phyloP scores from a whole-genome alignment of 2,888 invertebrate genomes.

The Spicauda simplicius region DNA sequence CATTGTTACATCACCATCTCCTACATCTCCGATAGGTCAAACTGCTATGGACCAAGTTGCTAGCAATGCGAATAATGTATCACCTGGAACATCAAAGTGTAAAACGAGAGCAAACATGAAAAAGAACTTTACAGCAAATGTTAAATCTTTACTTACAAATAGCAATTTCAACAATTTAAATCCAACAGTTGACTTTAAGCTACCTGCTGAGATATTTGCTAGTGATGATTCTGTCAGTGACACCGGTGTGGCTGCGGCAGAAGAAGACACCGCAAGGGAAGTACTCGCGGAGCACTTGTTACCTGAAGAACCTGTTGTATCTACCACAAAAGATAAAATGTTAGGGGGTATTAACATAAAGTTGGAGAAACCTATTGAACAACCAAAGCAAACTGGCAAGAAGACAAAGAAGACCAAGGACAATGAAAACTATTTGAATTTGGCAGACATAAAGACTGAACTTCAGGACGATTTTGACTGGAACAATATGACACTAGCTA shows the following conservation, averaged over 20 bases:
- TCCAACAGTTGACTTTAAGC: constrained; percentile 71
- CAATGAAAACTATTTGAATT: constrained; percentile 52
- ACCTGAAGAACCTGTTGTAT: constrained; percentile 48
- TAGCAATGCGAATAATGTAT: constrained; percentile 48
- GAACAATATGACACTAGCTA: constrained; percentile 79
- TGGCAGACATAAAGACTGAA: constrained; percentile 79
- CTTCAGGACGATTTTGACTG: constrained; percentile 78
- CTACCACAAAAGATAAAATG: constrained; percentile 68
- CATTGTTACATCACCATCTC: constrained; percentile 61
- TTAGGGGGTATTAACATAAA: constrained; percentile 77
- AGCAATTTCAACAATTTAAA: constrained; percentile 66
- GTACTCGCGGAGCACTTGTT: constrained; percentile 58
- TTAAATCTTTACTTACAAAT: constrained; percentile 55
- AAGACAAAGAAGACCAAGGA: constrained; percentile 63
- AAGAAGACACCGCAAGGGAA: constrained; percentile 59
- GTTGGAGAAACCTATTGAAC: constrained; percentile 60
- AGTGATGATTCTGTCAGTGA: constrained; percentile 79
- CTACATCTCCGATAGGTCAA: constrained; percentile 51
- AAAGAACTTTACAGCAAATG: constrained; percentile 47
- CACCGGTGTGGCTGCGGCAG: constrained; percentile 58
- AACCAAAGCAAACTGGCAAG: constrained; percentile 49
- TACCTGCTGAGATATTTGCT: constrained; percentile 81
- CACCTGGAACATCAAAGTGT: constrained; percentile 57
- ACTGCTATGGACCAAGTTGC: constrained; percentile 50
- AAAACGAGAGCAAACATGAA: constrained; percentile 48